These are phyloP conservation scores for Oxygymnocypris stewartii DNA, from an alignment of 2,113 vertebrate genomes.

Conservation along the genomic window DNA sequence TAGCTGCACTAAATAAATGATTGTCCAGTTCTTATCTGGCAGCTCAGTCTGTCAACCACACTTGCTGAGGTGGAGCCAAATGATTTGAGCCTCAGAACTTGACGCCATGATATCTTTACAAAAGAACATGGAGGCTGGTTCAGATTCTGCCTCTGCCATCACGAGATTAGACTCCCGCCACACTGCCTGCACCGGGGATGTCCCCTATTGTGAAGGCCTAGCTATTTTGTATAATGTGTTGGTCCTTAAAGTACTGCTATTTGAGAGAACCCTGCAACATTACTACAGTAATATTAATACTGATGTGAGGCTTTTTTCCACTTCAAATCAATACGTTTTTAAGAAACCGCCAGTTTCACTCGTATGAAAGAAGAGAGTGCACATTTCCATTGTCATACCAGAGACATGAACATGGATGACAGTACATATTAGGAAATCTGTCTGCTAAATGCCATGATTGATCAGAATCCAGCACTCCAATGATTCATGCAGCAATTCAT, in stretches of 20 bases:
- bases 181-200: not conserved
- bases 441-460: not conserved
- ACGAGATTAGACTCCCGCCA: constrained; percentile 49
- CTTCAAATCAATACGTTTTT: not conserved
- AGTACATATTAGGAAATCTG: not conserved
- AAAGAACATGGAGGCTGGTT: constrained; percentile 41
- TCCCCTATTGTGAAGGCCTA: constrained; percentile 24
- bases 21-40: constrained; percentile 46
- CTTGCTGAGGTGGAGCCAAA: constrained; percentile 40
- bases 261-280: not conserved
- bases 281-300: no score
- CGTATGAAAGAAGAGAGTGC: not conserved
- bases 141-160: constrained; percentile 40
- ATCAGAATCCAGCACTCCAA: not conserved
- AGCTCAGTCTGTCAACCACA: constrained; percentile 41
- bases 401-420: not conserved
- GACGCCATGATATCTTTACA: constrained; percentile 52
- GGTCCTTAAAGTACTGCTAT: not conserved
- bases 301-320: not conserved
- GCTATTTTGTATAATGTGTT: constrained; percentile 10
- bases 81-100: constrained; percentile 35
- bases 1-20: constrained; percentile 48
- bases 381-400: not conserved
- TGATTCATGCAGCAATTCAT: not conserved
- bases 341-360: not conserved